Evolutionary conservation across 2,888 invertebrate species (phyloP).

Genomic region (Drosophila paramelanica): DNA sequence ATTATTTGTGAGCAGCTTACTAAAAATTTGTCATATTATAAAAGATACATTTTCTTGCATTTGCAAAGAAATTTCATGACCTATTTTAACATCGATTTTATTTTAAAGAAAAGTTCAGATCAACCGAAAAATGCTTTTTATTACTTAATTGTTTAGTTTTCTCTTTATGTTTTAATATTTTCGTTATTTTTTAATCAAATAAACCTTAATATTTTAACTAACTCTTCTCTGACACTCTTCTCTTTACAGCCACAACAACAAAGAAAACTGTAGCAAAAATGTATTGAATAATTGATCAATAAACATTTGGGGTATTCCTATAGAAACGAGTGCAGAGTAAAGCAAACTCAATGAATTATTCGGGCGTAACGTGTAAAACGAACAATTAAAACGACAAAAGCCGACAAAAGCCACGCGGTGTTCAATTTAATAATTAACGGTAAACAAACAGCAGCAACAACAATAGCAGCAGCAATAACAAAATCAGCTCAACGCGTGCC

Average conservation of each 20-base stretch:
- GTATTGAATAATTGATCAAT: conserved; percentile 38
- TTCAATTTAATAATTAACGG: conserved; percentile 40
- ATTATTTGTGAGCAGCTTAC: too few species aligned
- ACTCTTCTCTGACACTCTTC: conserved; percentile 1
- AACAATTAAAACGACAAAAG: conserved; percentile 44
- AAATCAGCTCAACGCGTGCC: conserved; percentile 69
- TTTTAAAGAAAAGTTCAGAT: too few species aligned
- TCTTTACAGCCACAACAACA: conserved; percentile 46
- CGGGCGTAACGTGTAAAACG: conserved; percentile 54
- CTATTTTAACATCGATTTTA: too few species aligned
- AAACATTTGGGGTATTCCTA: conserved; percentile 19
- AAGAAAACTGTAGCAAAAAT: conserved; percentile 34
- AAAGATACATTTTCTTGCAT: too few species aligned
- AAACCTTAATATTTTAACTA: too few species aligned
- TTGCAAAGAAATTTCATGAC: too few species aligned
- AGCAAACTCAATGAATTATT: conserved; percentile 53
- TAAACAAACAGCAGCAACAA: neutral
- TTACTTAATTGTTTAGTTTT: too few species aligned
- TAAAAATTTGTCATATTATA: too few species aligned
- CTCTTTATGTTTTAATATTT: too few species aligned
- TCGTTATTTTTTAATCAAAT: neutral
- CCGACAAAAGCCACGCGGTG: conserved; percentile 2
- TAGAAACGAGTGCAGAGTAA: conserved; percentile 3
- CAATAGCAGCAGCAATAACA: conserved; percentile 7
- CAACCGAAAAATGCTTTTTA: too few species aligned